Evolutionary conservation across 2,888 invertebrate species (phyloP).

Genomic region (Callinectes sapidus): DNA sequence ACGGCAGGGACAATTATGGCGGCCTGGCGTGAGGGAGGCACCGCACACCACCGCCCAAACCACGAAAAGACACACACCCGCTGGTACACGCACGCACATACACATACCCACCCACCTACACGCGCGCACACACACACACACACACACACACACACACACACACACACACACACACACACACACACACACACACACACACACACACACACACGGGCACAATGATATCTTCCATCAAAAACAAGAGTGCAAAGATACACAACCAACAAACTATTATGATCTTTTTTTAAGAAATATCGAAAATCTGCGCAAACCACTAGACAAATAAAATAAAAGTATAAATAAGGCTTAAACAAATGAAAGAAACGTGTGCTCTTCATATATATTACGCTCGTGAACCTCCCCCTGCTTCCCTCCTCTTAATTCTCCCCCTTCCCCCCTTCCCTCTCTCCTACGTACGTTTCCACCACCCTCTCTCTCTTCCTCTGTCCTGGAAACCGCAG

Average conservation of each 20-base stretch:
- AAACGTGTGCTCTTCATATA: not conserved
- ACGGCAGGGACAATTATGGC: conserved; percentile 29
- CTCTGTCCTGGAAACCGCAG: not conserved
- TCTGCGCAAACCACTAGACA: not conserved
- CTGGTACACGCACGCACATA: not conserved
- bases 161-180: not conserved
- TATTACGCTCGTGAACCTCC: not conserved
- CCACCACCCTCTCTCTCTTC: not conserved
- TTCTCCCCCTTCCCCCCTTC: too few species aligned
- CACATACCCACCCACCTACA: not conserved
- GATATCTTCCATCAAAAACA: too few species aligned
- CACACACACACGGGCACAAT: too few species aligned
- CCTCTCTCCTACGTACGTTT: too few species aligned
- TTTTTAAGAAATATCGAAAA: not conserved
- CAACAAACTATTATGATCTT: too few species aligned
- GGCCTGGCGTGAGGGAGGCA: not conserved
- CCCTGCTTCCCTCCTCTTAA: too few species aligned
- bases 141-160: not conserved
- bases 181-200: not conserved
- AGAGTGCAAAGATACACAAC: too few species aligned
- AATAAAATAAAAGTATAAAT: too few species aligned
- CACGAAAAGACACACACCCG: not conserved
- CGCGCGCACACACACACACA: not conserved
- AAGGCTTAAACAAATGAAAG: too few species aligned
- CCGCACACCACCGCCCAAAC: not conserved